Base-by-base conservation (phyloP, 2,797 vertebrate genomes). In the Pantherophis alleghaniensis region DNA sequence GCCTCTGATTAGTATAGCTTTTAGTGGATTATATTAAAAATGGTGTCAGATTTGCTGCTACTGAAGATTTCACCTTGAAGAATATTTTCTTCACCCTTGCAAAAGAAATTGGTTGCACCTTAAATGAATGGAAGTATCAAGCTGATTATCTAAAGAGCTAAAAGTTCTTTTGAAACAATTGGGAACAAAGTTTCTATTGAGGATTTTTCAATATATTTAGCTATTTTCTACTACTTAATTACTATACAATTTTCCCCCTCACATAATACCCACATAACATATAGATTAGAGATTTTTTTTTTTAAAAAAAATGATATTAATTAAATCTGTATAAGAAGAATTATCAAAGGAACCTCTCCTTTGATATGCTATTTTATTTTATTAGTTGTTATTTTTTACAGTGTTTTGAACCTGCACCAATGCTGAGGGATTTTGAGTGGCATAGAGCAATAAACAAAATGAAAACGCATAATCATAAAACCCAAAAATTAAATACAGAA, bases 1-100 rank as follows among this genome's bases (percentile, higher is more conserved):
- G 88, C 51, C 94, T 92, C 42, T 96, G 22, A 92, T 93, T 92
- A 51, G 28, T 92, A 37, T 90, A 47, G n/a, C 89, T 37, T 92
- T 96, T 79, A 95, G 94, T 59, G 91, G 47, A 74, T 93, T 93
- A 89, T 88, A 92, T 89, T 79, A 79, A 66, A 95, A 95, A 94
- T 0, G 7, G 91, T 94, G 93, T 94, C 90, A 96, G 92, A 95
- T 95, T 94, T 94, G 60, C 86, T 87, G 60, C 87, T 95, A n/a
- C 92, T 88, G 90, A 3, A 1, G 91, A 95, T 93, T 95, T 96
- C 91, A 94, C 94, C 92, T 95, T 94, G 94, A 94, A 47, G 9
- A 51, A 90, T 96, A 96, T 95, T 95, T 96, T 95, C 89, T 96
- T 94, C 93, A 53, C 91, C 94, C 89, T 59, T 94, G 94, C 93